These are phyloP conservation scores for Andrena trimmerana DNA, from an alignment of 2,888 invertebrate species.

Conservation along the genomic window DNA sequence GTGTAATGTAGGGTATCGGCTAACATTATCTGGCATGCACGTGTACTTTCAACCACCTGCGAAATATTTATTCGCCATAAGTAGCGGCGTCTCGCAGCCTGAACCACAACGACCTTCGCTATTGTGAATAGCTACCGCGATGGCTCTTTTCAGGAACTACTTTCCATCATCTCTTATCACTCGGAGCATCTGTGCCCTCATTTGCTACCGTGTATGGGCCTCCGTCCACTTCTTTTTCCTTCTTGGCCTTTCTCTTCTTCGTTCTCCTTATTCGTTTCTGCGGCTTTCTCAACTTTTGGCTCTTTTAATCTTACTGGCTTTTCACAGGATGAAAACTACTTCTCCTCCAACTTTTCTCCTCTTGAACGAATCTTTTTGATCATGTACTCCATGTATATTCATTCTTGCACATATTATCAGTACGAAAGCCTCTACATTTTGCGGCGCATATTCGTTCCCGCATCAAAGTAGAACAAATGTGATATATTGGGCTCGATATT, in stretches of 20 bases:
- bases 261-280: constrained; percentile 60
- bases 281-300: constrained; percentile 46
- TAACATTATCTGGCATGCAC: neutral
- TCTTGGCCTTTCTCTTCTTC: constrained; percentile 38
- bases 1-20: neutral
- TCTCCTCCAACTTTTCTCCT: constrained; percentile 18
- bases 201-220: constrained; percentile 80
- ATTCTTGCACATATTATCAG: neutral
- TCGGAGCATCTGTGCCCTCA: constrained; percentile 80
- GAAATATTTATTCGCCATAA: constrained; percentile 57
- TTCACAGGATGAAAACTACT: constrained; percentile 43
- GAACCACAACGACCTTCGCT: constrained; percentile 45
- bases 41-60: constrained; percentile 30
- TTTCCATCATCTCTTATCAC: constrained; percentile 81
- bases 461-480: too few species aligned
- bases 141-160: constrained; percentile 81
- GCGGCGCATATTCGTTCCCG: neutral
- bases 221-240: constrained; percentile 56
- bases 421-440: neutral
- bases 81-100: constrained; percentile 45
- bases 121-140: constrained; percentile 67
- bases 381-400: neutral
- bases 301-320: constrained; percentile 57
- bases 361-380: constrained; percentile 21
- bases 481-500: neutral